These are phyloP conservation scores for Loriculus beryllinus DNA, from an alignment of 2,797 vertebrate species.

Conservation along the genomic window DNA sequence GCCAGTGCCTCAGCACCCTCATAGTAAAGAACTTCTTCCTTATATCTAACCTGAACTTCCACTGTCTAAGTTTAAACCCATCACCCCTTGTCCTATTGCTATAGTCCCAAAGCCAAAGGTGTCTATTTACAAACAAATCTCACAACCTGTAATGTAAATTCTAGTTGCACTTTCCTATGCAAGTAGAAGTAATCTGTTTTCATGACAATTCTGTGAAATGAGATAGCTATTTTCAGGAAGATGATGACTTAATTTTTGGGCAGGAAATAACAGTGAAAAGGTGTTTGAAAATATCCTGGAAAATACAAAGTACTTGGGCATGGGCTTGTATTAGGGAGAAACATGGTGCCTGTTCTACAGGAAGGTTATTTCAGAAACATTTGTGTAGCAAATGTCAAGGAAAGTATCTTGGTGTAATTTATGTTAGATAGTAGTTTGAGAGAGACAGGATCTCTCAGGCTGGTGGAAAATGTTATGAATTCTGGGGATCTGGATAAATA, in stretches of 20 bases:
- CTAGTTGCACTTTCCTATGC: neutral
- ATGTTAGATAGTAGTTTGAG: neutral
- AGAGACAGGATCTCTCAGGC: neutral
- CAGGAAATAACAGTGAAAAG: neutral
- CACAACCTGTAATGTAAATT: neutral
- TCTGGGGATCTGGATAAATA: neutral
- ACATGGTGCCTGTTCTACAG: neutral
- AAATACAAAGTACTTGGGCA: neutral
- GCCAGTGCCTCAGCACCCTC: neutral
- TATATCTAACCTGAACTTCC: neutral
- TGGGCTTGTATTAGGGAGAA: neutral
- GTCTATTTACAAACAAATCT: neutral
- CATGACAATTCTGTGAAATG: neutral
- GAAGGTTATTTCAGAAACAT: neutral
- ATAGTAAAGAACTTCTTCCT: neutral
- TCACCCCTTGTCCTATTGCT: neutral
- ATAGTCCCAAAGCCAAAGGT: neutral
- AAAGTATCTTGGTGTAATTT: neutral
- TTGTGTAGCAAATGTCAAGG: neutral
- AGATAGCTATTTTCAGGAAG: neutral
- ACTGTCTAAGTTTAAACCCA: neutral
- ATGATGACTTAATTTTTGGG: neutral
- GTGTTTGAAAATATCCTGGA: neutral
- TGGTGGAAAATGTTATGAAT: neutral
- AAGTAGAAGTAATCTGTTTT: neutral